These are phyloP conservation scores for Tinamus major DNA, from an alignment of 2,797 vertebrate species.

Conservation along the genomic window DNA sequence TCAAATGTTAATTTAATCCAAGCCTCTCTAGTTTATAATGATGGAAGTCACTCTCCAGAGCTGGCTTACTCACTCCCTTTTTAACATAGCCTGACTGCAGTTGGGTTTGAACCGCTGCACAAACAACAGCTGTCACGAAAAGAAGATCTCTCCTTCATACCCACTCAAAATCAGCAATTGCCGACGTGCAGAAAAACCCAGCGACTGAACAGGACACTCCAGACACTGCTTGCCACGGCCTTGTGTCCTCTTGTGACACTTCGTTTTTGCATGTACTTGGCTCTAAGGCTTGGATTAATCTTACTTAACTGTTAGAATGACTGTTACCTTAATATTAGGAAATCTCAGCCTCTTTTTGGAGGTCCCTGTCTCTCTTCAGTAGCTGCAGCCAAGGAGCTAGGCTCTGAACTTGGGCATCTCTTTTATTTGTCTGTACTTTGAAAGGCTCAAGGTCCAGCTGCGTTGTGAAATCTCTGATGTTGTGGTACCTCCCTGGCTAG, in stretches of 20 bases:
- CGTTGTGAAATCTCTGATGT: neutral
- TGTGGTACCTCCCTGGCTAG: neutral
- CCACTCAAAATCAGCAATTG: neutral
- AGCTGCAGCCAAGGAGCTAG: neutral
- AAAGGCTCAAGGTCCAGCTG: neutral
- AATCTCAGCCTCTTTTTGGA: neutral
- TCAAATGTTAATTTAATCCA: constrained; percentile 27
- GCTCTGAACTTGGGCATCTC: neutral
- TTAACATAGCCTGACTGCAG: neutral
- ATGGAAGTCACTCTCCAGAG: neutral
- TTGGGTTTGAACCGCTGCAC: neutral
- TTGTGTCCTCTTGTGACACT: neutral
- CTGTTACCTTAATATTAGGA: accelerated
- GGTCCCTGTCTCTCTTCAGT: neutral
- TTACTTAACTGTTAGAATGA: neutral
- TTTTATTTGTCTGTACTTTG: neutral
- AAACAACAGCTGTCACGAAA: neutral
- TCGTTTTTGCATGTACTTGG: accelerated
- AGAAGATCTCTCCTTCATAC: neutral
- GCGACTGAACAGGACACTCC: neutral
- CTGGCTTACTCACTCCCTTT: neutral
- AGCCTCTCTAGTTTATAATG: neutral
- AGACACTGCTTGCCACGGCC: neutral
- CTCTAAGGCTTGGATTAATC: neutral
- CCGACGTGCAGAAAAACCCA: neutral